Percentiles rank a stretch among this genome's conserved stretches.
Evolutionary conservation across 2,888 invertebrate genomes (phyloP).

Genomic region (Amiota mariae): DNA sequence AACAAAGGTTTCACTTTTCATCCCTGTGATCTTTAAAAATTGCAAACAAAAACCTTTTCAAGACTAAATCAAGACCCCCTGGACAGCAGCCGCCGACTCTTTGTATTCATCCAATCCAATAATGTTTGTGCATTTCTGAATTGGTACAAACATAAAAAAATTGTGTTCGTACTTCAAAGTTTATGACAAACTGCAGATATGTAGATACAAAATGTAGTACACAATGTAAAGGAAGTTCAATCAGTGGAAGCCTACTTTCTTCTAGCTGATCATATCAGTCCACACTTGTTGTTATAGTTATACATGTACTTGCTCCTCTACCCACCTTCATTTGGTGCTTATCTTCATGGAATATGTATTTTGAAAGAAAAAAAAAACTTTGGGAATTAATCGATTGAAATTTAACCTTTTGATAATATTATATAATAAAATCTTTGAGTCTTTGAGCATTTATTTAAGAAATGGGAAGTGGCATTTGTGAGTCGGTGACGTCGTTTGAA

Average conservation of each 20-base stretch:
- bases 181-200: constrained; percentile 36
- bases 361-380: too few relatives aligned
- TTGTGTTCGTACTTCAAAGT: constrained; percentile 33
- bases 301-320: too few relatives aligned
- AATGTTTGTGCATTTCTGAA: constrained; percentile 24
- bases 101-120: constrained; percentile 7
- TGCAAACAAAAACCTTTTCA: background rate
- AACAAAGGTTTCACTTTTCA: background rate
- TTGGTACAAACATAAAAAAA: constrained; percentile 33
- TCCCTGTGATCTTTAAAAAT: background rate
- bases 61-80: constrained; percentile 21
- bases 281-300: background rate
- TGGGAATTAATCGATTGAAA: too few relatives aligned
- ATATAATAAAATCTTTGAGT: too few relatives aligned
- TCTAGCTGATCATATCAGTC: constrained; percentile 8
- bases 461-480: background rate
- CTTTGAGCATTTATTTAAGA: too few relatives aligned
- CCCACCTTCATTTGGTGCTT: too few relatives aligned
- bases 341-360: too few relatives aligned
- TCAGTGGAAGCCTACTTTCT: constrained; percentile 6
- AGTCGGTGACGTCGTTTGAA: background rate
- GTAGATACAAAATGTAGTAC: constrained; percentile 29
- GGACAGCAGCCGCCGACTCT: constrained; percentile 9
- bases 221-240: constrained; percentile 24
- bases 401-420: too few relatives aligned